Percentiles rank a stretch among this genome's conserved stretches.
Conservation (phyloP, 2,888 invertebrate genomes). For the Plagiodera versicolora region DNA sequence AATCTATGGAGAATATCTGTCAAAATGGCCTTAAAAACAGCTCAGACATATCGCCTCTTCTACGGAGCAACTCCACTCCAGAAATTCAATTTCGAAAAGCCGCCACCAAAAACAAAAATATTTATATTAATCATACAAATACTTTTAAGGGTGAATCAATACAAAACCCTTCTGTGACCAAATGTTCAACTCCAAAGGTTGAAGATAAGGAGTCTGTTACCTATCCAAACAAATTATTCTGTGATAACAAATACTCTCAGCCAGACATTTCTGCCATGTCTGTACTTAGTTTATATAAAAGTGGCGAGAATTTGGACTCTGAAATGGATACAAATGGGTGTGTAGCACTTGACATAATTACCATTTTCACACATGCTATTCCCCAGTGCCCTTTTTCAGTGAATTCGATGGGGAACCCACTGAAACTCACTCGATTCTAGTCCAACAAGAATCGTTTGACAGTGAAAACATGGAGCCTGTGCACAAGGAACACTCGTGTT, state of each 20-base stretch:
- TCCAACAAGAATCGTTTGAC: slow-evolving; percentile 17
- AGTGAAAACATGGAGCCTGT: not conserved
- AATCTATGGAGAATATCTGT: not conserved
- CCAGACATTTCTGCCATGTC: slow-evolving; percentile 59
- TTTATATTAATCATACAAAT: slow-evolving; percentile 8
- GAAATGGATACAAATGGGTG: slow-evolving; percentile 65
- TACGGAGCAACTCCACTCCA: slow-evolving; percentile 9
- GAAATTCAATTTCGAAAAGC: slow-evolving; percentile 4
- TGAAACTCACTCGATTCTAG: slow-evolving; percentile 3
- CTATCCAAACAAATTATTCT: slow-evolving; percentile 20
- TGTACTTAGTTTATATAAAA: slow-evolving; percentile 60
- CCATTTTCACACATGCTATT: slow-evolving; percentile 4
- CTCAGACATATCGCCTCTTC: slow-evolving; percentile 6
- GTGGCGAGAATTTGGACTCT: slow-evolving; percentile 61
- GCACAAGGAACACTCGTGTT: slow-evolving; percentile 11
- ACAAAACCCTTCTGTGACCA: not conserved
- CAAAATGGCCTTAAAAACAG: not conserved
- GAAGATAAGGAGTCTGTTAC: not conserved
- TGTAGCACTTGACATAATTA: slow-evolving; percentile 14
- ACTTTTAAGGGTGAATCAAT: not conserved
- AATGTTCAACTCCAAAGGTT: not conserved
- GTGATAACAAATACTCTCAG: slow-evolving; percentile 29
- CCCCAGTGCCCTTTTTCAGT: slow-evolving; percentile 17
- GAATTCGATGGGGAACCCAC: slow-evolving; percentile 23
- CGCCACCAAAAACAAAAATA: slow-evolving; percentile 1